A percentile compares a stretch with the other conserved stretches of the same genome.
These are phyloP conservation scores for Pedetes capensis DNA, from an alignment of 2,113 vertebrate species.

Conservation along the genomic window DNA sequence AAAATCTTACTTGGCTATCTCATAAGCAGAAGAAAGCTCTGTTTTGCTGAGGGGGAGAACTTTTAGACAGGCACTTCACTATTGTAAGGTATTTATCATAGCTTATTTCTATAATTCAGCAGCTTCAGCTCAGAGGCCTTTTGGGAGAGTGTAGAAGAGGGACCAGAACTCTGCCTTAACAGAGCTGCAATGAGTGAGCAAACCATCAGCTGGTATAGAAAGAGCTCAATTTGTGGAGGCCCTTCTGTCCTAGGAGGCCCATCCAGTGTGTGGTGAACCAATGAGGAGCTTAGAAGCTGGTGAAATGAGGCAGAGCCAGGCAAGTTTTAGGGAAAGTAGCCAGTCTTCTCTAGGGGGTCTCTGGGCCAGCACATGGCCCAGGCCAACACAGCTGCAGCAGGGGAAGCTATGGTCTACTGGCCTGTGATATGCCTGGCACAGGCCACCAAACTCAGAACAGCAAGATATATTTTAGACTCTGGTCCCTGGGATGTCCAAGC, in stretches of 20 bases:
- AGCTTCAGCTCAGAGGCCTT: background rate
- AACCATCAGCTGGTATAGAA: background rate
- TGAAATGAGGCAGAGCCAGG: background rate
- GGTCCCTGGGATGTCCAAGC: background rate
- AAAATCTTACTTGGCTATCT: background rate
- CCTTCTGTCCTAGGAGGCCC: too few relatives aligned
- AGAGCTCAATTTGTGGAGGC: too few relatives aligned
- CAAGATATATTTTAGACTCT: background rate
- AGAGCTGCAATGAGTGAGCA: background rate
- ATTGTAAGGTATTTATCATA: background rate
- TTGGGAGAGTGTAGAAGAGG: background rate
- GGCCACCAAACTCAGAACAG: background rate
- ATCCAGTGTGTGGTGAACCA: fast-evolving
- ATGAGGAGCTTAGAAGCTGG: background rate
- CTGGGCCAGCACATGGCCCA: background rate
- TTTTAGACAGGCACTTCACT: background rate
- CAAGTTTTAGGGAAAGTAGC: too few relatives aligned
- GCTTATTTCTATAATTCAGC: background rate
- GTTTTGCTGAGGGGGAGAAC: background rate
- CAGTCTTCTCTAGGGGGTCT: too few relatives aligned
- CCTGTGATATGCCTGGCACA: background rate
- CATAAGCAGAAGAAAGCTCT: background rate
- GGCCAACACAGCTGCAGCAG: background rate
- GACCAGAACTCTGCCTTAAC: too few relatives aligned
- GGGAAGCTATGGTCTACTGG: background rate